A percentile compares a stretch with the other conserved stretches of the same genome.
Conservation (phyloP, 1,140 invertebrate species). For the Helicoverpa armigera region DNA sequence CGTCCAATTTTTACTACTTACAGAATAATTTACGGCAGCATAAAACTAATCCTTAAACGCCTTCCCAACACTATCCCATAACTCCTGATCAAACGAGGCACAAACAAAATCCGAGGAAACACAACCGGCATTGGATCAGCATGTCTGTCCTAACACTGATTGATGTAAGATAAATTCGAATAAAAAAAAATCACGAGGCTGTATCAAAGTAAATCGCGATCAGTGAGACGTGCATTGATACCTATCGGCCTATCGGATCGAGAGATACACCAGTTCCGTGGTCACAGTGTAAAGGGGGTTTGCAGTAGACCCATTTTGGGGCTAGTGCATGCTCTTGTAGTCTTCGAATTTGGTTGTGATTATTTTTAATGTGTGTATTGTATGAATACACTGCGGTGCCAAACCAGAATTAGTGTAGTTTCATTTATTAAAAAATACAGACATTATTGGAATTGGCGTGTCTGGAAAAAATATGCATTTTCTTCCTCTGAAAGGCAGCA, state of each 20-base stretch:
- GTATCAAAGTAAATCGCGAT: conserved; percentile 52
- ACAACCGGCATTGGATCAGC: conserved; percentile 17
- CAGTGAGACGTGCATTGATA: conserved; percentile 47
- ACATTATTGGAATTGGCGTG: too few species aligned
- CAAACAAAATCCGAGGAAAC: conserved; percentile 10
- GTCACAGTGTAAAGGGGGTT: neutral
- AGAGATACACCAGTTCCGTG: conserved; percentile 31
- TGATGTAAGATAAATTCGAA: conserved; percentile 54
- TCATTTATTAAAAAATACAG: too few species aligned
- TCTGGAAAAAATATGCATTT: too few species aligned
- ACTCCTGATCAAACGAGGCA: conserved; percentile 22
- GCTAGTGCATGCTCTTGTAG: too few species aligned
- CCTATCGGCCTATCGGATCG: conserved; percentile 28
- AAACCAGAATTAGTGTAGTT: too few species aligned
- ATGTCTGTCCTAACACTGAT: conserved; percentile 49
- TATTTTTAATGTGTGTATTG: too few species aligned
- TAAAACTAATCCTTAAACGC: neutral
- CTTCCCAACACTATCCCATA: neutral
- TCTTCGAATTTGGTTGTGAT: too few species aligned
- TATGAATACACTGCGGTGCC: too few species aligned
- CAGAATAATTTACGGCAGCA: neutral
- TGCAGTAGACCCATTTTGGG: neutral
- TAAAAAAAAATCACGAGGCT: conserved; percentile 50
- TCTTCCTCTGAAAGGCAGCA: too few species aligned
- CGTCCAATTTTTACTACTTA: too few species aligned